These are phyloP conservation scores for Aurelia aurita complex sp. Pacific DNA, from an alignment of 30 jellyfish, hydroid and myxozoan species.

Conservation along the genomic window DNA sequence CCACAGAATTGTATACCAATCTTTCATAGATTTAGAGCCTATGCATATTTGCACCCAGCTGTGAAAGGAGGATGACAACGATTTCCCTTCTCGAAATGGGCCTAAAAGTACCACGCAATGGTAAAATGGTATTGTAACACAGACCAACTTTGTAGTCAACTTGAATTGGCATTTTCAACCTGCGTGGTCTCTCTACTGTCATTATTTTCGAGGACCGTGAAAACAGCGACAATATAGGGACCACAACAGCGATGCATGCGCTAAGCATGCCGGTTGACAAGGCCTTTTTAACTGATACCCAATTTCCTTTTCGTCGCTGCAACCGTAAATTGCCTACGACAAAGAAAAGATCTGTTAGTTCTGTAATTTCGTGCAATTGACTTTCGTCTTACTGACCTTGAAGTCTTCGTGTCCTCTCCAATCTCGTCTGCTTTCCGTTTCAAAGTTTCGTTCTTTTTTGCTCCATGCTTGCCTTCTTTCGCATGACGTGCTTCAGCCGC, in stretches of 20 bases:
- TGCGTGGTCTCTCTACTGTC: no score
- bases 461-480: background rate
- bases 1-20: no score
- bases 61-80: no score
- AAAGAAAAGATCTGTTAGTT: slow-evolving; percentile 52
- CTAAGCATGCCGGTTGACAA: background rate
- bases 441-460: slow-evolving; percentile 41
- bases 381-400: slow-evolving; percentile 78
- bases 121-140: no score
- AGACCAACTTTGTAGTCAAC: no score
- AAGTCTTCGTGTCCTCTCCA: slow-evolving; percentile 17
- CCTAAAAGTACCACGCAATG: no score
- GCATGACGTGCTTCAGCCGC: slow-evolving; percentile 80
- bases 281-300: slow-evolving; percentile 10
- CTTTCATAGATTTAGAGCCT: no score
- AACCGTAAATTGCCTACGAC: slow-evolving; percentile 59
- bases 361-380: slow-evolving; percentile 42
- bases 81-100: no score
- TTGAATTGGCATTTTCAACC: no score
- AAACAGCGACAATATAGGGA: background rate
- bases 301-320: slow-evolving; percentile 47
- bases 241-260: background rate
- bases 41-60: no score
- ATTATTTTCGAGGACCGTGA: background rate
- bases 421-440: slow-evolving; percentile 66